These are phyloP conservation scores for Neosalanx taihuensis DNA, from an alignment of 2,797 vertebrate species.

Conservation along the genomic window DNA sequence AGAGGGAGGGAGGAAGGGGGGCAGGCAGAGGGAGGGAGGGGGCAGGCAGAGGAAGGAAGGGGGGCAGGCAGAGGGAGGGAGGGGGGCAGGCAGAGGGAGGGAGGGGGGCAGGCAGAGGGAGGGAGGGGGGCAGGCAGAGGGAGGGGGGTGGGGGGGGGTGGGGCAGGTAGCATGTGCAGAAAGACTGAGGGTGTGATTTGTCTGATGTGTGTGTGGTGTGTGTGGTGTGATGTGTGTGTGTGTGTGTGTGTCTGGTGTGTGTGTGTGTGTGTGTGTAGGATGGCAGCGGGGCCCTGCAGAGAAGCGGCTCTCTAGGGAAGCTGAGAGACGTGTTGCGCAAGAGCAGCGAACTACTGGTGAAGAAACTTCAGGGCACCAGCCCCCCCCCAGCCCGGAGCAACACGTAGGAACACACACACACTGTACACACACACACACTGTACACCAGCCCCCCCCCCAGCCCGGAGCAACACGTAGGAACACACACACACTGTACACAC, in stretches of 20 bases:
- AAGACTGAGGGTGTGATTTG: neutral
- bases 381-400: conserved; percentile 81
- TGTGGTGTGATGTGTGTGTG: conserved; percentile 20
- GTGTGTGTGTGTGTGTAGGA: conserved; percentile 76
- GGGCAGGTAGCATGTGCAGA: neutral
- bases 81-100: no score
- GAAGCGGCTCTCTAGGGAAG: conserved; percentile 90
- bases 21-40: no score
- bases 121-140: no score
- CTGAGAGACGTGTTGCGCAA: conserved; percentile 88
- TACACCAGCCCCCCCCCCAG: no score
- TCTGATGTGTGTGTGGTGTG: conserved; percentile 12
- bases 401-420: conserved; percentile 55
- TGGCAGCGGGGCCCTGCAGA: conserved; percentile 85
- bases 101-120: no score
- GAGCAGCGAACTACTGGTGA: conserved; percentile 95
- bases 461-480: no score
- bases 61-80: no score
- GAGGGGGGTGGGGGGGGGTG: no score
- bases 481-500: no score
- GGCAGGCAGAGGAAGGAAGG: no score
- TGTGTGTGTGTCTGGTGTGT: conserved; percentile 21
- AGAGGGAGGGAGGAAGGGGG: no score
- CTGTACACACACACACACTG: neutral
- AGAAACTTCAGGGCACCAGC: conserved; percentile 90